phyloP scores from a whole-genome alignment of 2,797 vertebrate genomes.

The Perodicticus potto region DNA sequence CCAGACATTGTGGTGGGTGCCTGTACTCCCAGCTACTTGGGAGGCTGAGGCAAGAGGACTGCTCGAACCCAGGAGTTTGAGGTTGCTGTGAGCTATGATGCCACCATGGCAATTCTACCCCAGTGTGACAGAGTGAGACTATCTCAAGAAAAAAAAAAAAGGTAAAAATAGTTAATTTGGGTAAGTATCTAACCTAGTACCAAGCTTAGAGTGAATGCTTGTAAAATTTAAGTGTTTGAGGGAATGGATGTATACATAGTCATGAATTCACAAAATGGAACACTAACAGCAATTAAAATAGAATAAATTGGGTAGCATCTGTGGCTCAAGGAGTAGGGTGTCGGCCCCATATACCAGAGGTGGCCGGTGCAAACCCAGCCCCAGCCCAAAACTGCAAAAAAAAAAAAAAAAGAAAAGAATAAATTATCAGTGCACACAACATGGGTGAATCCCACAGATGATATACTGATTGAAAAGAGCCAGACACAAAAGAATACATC shows the following conservation, averaged over 20 bases:
- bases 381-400: no score
- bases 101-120: no score
- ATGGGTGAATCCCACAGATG: not conserved
- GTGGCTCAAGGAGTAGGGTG: no score
- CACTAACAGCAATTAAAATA: not conserved
- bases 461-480: not conserved
- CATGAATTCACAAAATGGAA: not conserved
- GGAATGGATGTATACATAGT: not conserved
- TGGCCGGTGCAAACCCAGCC: no score
- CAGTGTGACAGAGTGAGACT: no score
- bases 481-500: not conserved
- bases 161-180: not conserved
- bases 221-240: not conserved
- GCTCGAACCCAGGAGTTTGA: no score
- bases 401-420: not conserved
- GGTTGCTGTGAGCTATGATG: no score
- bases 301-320: not conserved
- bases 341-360: no score
- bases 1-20: no score
- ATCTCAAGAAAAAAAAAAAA: no score
- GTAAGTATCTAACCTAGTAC: not conserved
- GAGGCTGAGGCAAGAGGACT: no score
- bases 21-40: no score
- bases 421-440: not conserved
- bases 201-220: not conserved